Percentiles rank a stretch among this genome's conserved stretches.
Evolutionary conservation across 2,113 vertebrate genomes (phyloP).

Genomic region (Balaeniceps rex): DNA sequence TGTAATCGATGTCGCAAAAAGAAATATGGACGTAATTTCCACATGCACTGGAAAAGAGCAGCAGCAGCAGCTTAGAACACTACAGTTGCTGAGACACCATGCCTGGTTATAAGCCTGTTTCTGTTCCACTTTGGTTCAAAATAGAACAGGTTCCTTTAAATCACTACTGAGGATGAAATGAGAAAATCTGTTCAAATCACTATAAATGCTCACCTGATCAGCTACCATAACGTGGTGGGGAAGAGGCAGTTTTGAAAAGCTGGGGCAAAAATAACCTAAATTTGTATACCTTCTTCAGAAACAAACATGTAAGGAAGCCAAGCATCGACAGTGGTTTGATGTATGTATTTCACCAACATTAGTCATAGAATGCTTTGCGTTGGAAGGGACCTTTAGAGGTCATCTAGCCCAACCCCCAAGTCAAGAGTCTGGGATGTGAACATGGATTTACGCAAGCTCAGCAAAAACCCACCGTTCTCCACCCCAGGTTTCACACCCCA

Average conservation of each 20-base stretch:
- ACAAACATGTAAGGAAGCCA: background rate
- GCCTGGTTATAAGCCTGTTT: background rate
- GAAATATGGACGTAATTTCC: background rate
- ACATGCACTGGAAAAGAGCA: background rate
- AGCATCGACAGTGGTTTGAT: background rate
- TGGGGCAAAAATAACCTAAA: background rate
- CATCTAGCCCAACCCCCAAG: too few species aligned
- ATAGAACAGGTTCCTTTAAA: background rate
- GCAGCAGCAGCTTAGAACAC: background rate
- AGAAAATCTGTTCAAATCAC: background rate
- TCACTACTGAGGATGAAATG: background rate
- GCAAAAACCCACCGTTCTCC: fast-evolving
- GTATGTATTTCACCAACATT: background rate
- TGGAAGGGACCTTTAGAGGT: too few species aligned
- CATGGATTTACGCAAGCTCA: background rate
- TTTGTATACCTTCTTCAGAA: background rate
- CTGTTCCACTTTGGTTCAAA: background rate
- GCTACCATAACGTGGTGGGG: background rate
- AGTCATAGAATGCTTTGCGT: too few species aligned
- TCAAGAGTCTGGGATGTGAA: background rate
- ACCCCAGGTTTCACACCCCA: background rate
- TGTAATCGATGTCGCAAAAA: background rate
- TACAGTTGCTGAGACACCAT: background rate
- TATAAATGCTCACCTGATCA: background rate
- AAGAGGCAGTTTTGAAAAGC: background rate